A percentile compares a stretch with the other conserved stretches of the same genome.
These are phyloP conservation scores for Nudaria mundana DNA, from an alignment of 2,888 invertebrate genomes.

Conservation along the genomic window DNA sequence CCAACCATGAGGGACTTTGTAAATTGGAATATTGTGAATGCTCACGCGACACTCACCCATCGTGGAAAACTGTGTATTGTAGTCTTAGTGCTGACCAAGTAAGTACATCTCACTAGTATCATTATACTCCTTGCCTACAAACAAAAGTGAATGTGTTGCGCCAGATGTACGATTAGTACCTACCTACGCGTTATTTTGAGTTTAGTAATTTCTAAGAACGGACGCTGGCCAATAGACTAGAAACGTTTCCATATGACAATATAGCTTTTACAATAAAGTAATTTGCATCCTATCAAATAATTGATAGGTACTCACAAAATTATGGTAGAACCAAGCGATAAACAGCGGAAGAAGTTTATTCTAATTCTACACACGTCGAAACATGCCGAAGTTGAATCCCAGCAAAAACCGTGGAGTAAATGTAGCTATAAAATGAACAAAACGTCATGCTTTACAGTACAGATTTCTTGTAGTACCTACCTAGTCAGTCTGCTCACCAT, in stretches of 20 bases:
- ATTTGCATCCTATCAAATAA: neutral
- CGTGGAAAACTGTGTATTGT: constrained; percentile 84
- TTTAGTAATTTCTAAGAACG: constrained; percentile 26
- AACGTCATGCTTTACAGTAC: constrained; percentile 17
- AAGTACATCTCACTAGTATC: constrained; percentile 44
- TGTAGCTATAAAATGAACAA: constrained; percentile 31
- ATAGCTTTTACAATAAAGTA: neutral
- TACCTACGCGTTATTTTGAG: constrained; percentile 20
- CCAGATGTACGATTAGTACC: constrained; percentile 31
- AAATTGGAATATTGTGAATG: constrained; percentile 80
- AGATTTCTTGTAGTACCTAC: constrained; percentile 25
- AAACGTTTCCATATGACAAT: constrained; percentile 10
- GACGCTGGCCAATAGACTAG: neutral
- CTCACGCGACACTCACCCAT: constrained; percentile 75
- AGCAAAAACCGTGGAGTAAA: constrained; percentile 27
- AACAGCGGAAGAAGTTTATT: constrained; percentile 38
- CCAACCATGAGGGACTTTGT: constrained; percentile 68
- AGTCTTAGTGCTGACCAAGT: constrained; percentile 82
- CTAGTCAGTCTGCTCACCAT: constrained; percentile 9
- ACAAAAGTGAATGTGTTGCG: constrained; percentile 45
- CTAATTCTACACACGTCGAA: constrained; percentile 38
- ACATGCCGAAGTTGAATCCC: constrained; percentile 25
- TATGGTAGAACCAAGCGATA: constrained; percentile 30
- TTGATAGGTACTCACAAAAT: constrained; percentile 6
- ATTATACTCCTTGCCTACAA: constrained; percentile 28